These are phyloP conservation scores for Mystacides longicornis DNA, from an alignment of 2,888 invertebrate genomes.

Conservation along the genomic window DNA sequence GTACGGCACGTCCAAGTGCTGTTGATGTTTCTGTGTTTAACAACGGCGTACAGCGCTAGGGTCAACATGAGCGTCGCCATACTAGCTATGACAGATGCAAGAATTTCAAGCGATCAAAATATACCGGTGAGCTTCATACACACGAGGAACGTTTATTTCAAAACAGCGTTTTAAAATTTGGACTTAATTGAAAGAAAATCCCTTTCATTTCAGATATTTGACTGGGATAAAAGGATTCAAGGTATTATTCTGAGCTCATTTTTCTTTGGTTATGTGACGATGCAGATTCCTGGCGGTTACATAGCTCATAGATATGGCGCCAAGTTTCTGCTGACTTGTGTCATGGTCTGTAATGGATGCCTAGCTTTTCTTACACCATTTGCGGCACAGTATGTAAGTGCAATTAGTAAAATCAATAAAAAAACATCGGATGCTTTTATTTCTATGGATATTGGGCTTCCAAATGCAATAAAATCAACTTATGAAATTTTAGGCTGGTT, in stretches of 20 bases:
- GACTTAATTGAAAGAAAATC: too few species aligned
- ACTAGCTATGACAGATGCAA: not conserved
- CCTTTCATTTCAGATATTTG: not conserved
- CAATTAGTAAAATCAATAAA: not conserved
- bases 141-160: too few species aligned
- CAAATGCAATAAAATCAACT: not conserved
- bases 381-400: not conserved
- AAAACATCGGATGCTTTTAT: too few species aligned
- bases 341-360: not conserved
- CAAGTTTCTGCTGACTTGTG: not conserved
- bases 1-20: not conserved
- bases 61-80: not conserved
- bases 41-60: not conserved
- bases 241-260: not conserved
- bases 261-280: not conserved
- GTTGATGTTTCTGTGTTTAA: not conserved
- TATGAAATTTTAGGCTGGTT: constrained; percentile 40
- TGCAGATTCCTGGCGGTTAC: not conserved
- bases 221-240: not conserved
- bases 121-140: not conserved
- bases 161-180: too few species aligned
- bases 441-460: too few species aligned
- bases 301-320: not conserved
- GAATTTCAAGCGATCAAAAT: not conserved
- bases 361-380: not conserved